Base-by-base conservation (phyloP, 2,797 vertebrate species). In the Tragopan temminckii region DNA sequence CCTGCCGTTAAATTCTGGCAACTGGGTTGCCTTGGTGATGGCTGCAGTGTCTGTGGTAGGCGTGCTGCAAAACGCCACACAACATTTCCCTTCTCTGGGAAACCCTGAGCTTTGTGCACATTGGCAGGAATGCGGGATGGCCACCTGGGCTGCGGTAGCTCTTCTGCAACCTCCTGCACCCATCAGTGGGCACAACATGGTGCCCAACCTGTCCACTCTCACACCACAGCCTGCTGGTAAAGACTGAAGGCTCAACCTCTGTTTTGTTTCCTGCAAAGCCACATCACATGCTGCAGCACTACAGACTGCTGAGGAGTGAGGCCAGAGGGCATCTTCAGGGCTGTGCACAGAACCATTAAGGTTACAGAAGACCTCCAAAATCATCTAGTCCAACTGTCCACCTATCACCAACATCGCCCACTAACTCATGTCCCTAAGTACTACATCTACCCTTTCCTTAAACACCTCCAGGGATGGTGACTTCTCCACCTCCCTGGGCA, bases 11-110 rank as follows among this genome's bases (percentile, higher is more conserved):
- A 80, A 69, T 94, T 94, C 88, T 88, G 89, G 85, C 33, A 85
- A 89, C 62, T 85, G 80, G 50, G 85, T 96, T 95, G 85, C 93
- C 88, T 85, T 91, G 88, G 93, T 83, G 91, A 94, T 91, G 82
- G 89, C 71, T 93, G 75, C 50, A 66, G 53, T 3, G 50, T 40
- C 69, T 85, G 71, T 74, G 58, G 89, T 43, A 93, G 72, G 93
- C 55, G 55, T 62, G 53, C 50, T 81, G 74, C 76, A 88, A 88
- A 70, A 48, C 38, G 52, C 58, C 52, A 20, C 92, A 57, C 35
- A 19, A 85, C 33, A 27, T 83, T 91, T 89, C 85, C 46, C 38
- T 69, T 89, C 85, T 59, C 67, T 0, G 5, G 52, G 59, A 88
- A 45, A 40, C 66, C 69, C 27, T 59, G 46, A 63, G 61, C 77